Evolutionary conservation across 2,888 invertebrate species (phyloP).

Genomic region (Stictocephala bisonia): DNA sequence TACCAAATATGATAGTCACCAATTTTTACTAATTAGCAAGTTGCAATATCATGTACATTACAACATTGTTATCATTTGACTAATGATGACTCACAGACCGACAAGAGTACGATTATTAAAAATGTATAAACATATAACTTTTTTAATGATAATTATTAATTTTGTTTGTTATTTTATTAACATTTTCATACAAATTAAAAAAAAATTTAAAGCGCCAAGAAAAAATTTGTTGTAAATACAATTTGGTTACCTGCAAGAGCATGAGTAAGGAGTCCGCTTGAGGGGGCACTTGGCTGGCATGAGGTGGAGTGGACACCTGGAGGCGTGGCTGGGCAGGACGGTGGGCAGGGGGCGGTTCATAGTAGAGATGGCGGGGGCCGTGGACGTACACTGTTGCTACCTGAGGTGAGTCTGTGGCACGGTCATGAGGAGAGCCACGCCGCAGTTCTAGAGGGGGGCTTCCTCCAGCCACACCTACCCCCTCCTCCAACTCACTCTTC

Average conservation of each 20-base stretch:
- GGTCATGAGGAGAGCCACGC: constrained; percentile 66
- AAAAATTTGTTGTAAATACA: no score
- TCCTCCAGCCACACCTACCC: constrained; percentile 33
- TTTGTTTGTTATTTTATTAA: no score
- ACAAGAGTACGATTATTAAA: no score
- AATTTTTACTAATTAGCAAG: no score
- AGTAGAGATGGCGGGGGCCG: constrained; percentile 59
- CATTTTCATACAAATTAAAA: no score
- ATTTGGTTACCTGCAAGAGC: constrained; percentile 77
- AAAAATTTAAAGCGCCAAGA: no score
- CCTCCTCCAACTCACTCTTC: constrained; percentile 46
- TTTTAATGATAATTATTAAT: no score
- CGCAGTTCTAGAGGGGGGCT: constrained; percentile 55
- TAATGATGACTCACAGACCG: no score
- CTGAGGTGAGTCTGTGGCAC: constrained; percentile 77
- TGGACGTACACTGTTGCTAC: constrained; percentile 72
- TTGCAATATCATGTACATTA: no score
- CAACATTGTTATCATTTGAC: no score
- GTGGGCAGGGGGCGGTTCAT: constrained; percentile 63
- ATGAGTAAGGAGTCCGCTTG: constrained; percentile 86
- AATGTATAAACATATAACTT: no score
- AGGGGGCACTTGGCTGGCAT: constrained; percentile 82
- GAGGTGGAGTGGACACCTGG: constrained; percentile 73
- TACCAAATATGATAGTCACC: no score
- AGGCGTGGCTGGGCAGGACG: constrained; percentile 65